Base-by-base conservation (phyloP, 2,113 vertebrate species). In the Sander lucioperca region DNA sequence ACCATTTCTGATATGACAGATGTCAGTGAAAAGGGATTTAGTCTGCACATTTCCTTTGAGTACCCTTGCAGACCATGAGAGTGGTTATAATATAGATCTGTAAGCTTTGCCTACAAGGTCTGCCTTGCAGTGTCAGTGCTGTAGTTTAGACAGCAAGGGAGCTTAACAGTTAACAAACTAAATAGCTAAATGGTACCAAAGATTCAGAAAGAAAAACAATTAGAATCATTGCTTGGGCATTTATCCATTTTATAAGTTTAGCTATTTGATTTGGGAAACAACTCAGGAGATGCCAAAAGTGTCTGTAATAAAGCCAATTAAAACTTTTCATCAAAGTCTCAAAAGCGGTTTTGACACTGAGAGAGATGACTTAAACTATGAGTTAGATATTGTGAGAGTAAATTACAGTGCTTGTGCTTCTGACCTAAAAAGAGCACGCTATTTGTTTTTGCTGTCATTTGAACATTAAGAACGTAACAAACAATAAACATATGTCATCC, bases 401-500 rank as follows among this genome's bases (percentile, higher is more conserved):
- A 86, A 86, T 79, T 71, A 57, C 27, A 57, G 33, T 6, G 18
- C 57, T 79, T 84, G 51, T 69, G 39, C 68, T 80, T 78, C 51
- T 82, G 65, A 83, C 83, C 88, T 67, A 83, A 85, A 91, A 84
- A 80, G 63, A 83, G 57, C 63, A 75, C 3, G 13, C 56, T 7
- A 76, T 74, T 83, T 85, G 83, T 80, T 88, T 87, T 74, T 70
- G 11, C 83, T 50, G 61, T 67, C 73, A 90, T 72, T 51, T 83
- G 36, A 87, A 78, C 58, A 77, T 88, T 63, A 79, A 82, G 50
- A 81, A 78, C 15, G 23, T 45, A 75, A 75, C 64, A 90, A 88
- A 91, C 84, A 89, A 85, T 87, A 87, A 93, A 90, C 94, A 94
- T 93, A 94, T 94, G 94, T 82, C 68, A 57, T 95, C 91, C 91